Base-by-base conservation (phyloP, 2,113 vertebrate species). In the Dryoscopus gambensis region DNA sequence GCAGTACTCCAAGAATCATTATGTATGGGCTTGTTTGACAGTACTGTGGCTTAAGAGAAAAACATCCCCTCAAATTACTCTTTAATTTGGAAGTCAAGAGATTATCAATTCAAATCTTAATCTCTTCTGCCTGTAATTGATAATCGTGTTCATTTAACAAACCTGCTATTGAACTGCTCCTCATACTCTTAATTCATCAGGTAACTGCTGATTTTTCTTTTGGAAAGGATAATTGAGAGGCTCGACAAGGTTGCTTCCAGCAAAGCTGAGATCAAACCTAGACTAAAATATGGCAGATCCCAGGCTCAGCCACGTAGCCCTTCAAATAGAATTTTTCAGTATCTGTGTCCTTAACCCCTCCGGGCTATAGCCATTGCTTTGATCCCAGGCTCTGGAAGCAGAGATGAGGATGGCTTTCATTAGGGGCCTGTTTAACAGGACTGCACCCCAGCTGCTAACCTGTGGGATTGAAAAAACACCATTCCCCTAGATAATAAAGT, bases 11-110 rank as follows among this genome's bases (percentile, higher is more conserved):
- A 94, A 69, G 90, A 96, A 78, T 87, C 84, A 47, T 84, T 95
- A 71, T 40, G 56, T 50, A 78, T 25, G 9, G 57, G 77, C 76
- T 89, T 89, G 52, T 94, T 95, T 93, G 87, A 91, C 78, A 89
- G 87, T 42, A 52, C 52, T 84, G 90, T 75, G 87, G 64, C 67
- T 91, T 93, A 95, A 93, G 77, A 90, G 89, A 92, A 93, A 89
- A 95, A 90, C 91, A 95, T 80, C 86, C 93, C 87, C 69, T 92
- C 86, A 84, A 92, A 96, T 95, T 81, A 67, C 83, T 92, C 84
- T 93, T 91, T 95, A 89, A 96, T 95, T 96, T 81, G 52, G 56
- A 94, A 97, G 95, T 95, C 95, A 92, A 95, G 96, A 93, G 86
- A 37, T 87, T 95, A 56, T 93, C 80, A 91, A 81, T 93, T 95